phyloP scores from a whole-genome alignment of 2,888 invertebrate genomes.

The Aporophyla nigra region DNA sequence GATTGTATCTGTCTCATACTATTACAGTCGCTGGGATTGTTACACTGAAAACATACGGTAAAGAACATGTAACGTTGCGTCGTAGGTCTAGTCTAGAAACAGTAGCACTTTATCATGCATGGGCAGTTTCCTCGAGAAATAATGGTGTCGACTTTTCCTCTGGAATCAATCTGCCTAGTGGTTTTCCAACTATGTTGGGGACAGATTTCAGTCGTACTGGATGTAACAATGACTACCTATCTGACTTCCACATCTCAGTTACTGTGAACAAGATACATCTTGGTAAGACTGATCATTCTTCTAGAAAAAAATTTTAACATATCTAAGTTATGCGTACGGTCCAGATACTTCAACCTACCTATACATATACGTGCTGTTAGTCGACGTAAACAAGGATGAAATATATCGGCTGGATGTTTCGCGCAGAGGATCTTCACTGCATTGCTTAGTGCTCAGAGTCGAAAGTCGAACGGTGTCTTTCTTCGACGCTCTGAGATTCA shows the following conservation, averaged over 20 bases:
- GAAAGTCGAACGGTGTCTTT: too few relatives aligned
- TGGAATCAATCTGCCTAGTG: neutral
- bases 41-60: neutral
- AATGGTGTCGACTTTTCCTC: neutral
- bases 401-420: too few relatives aligned
- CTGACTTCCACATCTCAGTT: neutral
- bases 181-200: neutral
- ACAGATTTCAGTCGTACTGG: neutral
- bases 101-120: too few relatives aligned
- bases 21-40: conserved; percentile 29
- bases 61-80: neutral
- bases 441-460: too few relatives aligned
- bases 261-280: neutral
- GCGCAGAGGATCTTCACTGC: too few relatives aligned
- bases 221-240: neutral
- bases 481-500: too few relatives aligned
- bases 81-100: neutral
- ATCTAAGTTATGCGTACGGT: neutral
- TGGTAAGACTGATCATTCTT: neutral
- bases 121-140: neutral
- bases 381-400: too few relatives aligned
- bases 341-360: neutral
- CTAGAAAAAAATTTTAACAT: neutral
- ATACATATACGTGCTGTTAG: neutral
- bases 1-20: conserved; percentile 35